phyloP scores from a whole-genome alignment of 2,113 vertebrate genomes.

The Oncorhynchus keta region DNA sequence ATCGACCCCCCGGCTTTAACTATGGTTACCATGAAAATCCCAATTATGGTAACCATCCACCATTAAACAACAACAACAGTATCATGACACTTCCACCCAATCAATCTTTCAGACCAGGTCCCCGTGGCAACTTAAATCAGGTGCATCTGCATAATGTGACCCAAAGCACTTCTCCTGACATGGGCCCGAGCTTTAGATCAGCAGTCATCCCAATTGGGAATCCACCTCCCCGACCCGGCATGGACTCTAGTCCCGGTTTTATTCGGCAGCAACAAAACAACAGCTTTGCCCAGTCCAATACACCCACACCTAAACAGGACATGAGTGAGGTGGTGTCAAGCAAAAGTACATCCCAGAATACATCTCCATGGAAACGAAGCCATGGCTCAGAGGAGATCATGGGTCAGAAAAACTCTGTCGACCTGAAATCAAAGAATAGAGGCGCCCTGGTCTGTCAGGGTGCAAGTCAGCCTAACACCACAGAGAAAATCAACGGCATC shows the following conservation, averaged over 20 bases:
- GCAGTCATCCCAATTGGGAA: constrained; percentile 68
- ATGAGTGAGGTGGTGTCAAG: constrained; percentile 60
- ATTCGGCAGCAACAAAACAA: constrained; percentile 60
- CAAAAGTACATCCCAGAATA: constrained; percentile 61
- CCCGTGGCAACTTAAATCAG: constrained; percentile 72
- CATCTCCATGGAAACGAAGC: constrained; percentile 66
- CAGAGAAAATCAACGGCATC: constrained; percentile 67
- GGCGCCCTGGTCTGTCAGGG: constrained; percentile 61
- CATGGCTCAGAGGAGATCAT: constrained; percentile 68
- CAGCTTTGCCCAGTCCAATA: constrained; percentile 63
- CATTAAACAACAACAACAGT: constrained; percentile 63
- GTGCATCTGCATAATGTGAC: constrained; percentile 62
- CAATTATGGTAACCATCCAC: constrained; percentile 66
- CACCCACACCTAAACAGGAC: constrained; percentile 71
- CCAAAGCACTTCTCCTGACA: constrained; percentile 64
- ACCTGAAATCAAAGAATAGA: constrained; percentile 65
- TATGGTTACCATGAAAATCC: constrained; percentile 73
- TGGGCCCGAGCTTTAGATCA: constrained; percentile 67
- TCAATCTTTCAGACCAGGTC: constrained; percentile 76
- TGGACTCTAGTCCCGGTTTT: constrained; percentile 73
- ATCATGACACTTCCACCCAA: constrained; percentile 69
- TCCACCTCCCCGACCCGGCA: constrained; percentile 36
- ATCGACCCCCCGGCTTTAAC: constrained; percentile 71
- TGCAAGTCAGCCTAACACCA: constrained; percentile 56
- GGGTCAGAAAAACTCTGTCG: constrained; percentile 61